These are phyloP conservation scores for Neosalanx taihuensis DNA, from an alignment of 2,797 vertebrate genomes.

Conservation along the genomic window DNA sequence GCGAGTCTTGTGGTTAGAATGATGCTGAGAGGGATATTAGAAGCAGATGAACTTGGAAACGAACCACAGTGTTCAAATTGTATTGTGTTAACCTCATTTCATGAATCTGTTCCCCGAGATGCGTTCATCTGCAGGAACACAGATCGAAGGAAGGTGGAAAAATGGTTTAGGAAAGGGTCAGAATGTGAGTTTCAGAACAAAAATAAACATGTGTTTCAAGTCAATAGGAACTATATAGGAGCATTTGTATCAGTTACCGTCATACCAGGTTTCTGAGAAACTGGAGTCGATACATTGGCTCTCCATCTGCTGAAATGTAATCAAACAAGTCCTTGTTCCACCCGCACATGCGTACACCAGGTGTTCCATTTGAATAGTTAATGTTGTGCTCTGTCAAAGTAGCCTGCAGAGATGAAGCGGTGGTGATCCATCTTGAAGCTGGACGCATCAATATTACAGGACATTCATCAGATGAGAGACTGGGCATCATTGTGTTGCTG, in stretches of 20 bases:
- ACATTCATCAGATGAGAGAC: constrained; percentile 24
- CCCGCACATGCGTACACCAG: constrained; percentile 30
- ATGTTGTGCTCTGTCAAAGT: constrained; percentile 33
- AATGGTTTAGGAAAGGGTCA: too few species aligned
- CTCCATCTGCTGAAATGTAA: constrained; percentile 20
- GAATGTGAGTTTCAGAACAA: too few species aligned
- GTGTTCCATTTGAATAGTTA: constrained; percentile 46
- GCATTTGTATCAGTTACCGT: too few species aligned
- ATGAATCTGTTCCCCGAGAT: neutral
- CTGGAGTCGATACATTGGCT: constrained; percentile 1
- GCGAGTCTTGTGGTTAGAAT: constrained; percentile 60
- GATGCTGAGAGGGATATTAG: constrained; percentile 61
- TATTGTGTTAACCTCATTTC: constrained; percentile 14
- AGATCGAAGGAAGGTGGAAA: too few species aligned
- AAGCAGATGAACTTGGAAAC: constrained; percentile 62
- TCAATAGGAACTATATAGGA: too few species aligned
- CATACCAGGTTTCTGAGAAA: too few species aligned
- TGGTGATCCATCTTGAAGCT: constrained; percentile 27
- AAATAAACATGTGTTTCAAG: too few species aligned
- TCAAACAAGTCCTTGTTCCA: constrained; percentile 24
- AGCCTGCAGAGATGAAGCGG: constrained; percentile 46
- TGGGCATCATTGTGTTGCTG: neutral
- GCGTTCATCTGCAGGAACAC: too few species aligned
- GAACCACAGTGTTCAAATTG: constrained; percentile 27
- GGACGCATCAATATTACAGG: neutral